Evolutionary conservation across 2,797 vertebrate species (phyloP), one percentile per base, ranked within the genome.

Genomic region (Halcyon leucocephala): DNA sequence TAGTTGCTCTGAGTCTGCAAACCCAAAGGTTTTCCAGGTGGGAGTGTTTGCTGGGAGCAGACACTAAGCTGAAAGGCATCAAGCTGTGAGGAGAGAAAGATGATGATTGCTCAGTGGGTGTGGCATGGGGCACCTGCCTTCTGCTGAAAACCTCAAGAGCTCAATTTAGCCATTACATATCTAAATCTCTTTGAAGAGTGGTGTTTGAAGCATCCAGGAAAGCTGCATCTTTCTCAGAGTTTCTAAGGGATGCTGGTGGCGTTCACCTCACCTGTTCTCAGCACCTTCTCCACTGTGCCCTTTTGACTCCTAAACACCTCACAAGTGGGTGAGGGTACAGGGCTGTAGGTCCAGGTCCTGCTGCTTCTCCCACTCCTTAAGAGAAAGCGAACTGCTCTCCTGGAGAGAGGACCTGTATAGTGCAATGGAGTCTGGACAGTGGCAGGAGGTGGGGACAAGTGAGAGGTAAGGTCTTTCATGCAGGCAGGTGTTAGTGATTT

Each of bases 281-380:
- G 28, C 41, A 70, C 7, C 7, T 3, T 64, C 31, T 55, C 29
- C 4, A 2, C 26, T 0, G 0, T 64, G 41, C 13, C 33, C 31
- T 91, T 86, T 55, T 81, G 69, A 33, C 12, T 86, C 31, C 22
- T 54, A 19, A 66, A n/a, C 24, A 8, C 16, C 41, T 82, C 10
- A 17, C 0, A 2, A 18, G 12, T 44, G 24, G 16, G 60, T 60
- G 64, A 58, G 39, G 28, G 51, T 35, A 64, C 21, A 41, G 44
- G 25, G 7, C n/a, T 79, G 41, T 31, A 67, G 15, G 15, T 61
- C 42, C 4, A 11, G 25, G 44, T 20, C 12, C 25, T 22, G 24
- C 7, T 22, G 13, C 55, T 91, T 70, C 18, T 77, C 62, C 35
- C 44, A 33, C 10, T 69, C 37, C 37, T 69, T 46, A 20, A 70